Base-by-base conservation (phyloP, 2,888 invertebrate genomes). In the Drosophila testacea region DNA sequence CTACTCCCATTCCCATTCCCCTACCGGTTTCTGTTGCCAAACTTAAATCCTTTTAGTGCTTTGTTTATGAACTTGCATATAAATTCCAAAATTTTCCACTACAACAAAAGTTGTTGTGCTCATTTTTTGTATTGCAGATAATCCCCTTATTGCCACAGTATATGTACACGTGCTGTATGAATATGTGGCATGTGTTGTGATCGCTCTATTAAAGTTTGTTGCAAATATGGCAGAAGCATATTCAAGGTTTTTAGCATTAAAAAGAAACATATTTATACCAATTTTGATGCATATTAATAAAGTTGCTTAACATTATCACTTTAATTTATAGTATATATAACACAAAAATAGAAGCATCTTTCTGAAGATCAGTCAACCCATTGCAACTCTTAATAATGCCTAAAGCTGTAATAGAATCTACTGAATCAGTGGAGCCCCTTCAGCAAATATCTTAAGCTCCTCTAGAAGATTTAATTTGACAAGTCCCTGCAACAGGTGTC, bases 31-130 rank as follows among this genome's bases (percentile, higher is more conserved):
- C 27, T 59, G 39, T 22, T 54, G 59, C 44, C 69, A 74, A 89
- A 80, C 86, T 86, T 84, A 89, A 84, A 86, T 89, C 85, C 89
- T 80, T 88, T 86, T 85, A 86, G 80, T 79, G 83, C 85, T 86
- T 86, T 86, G 85, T 86, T 86, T 86, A 86, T 86, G 88, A 88
- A 86, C 88, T 85, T 80, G 80, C 83, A 71, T 75, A 88, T 89
- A 87, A 85, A 89, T 89, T 85, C 59, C 73, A 63, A 78, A 76
- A 78, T 83, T 81, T 76, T 80, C 36, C 65, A 60, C 73, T 54
- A 55, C 56, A 71, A 62, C 69, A 47, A 70, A 82, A 88, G 39
- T 87, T 81, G 66, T 68, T 44, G n/a, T 54, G 55, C 55, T 44
- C 28, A 30, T 46, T 52, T 54, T 48, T 42, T 42, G 63, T 46